phyloP scores from a whole-genome alignment of 2,888 invertebrate genomes.

The Orchesellides sinensis region DNA sequence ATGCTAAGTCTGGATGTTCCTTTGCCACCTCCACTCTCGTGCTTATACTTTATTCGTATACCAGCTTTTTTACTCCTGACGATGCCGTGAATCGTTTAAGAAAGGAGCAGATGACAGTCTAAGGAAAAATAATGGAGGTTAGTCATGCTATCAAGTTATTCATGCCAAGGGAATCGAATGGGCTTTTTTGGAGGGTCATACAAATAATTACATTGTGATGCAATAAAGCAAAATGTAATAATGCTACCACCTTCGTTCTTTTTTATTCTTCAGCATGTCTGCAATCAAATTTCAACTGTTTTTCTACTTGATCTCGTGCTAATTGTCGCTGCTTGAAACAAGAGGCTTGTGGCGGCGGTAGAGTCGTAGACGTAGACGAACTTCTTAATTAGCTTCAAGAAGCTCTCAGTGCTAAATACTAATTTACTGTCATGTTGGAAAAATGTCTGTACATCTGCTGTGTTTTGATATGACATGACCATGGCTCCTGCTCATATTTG shows the following conservation, averaged over 20 bases:
- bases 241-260: not conserved
- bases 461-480: not conserved
- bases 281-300: not conserved
- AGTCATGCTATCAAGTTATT: slow-evolving; percentile 53
- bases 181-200: slow-evolving; percentile 7
- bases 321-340: slow-evolving; percentile 29
- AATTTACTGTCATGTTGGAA: slow-evolving; percentile 11
- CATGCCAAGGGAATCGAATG: slow-evolving; percentile 21
- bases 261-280: not conserved
- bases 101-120: slow-evolving; percentile 55
- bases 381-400: not conserved
- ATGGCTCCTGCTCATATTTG: not conserved
- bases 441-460: not conserved
- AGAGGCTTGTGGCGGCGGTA: not conserved
- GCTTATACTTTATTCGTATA: not conserved
- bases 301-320: slow-evolving; percentile 29
- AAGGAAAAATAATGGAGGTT: slow-evolving; percentile 52
- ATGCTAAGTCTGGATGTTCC: too few species aligned
- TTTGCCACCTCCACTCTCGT: not conserved
- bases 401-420: slow-evolving; percentile 6
- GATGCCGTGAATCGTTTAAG: slow-evolving; percentile 46
- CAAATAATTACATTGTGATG: slow-evolving; percentile 7
- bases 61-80: not conserved
- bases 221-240: slow-evolving; percentile 1
- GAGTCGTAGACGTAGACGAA: not conserved